Percentiles rank a stretch among this genome's conserved stretches.
Conservation (phyloP, 1,140 invertebrate genomes). For the Vanessa tameamea region DNA sequence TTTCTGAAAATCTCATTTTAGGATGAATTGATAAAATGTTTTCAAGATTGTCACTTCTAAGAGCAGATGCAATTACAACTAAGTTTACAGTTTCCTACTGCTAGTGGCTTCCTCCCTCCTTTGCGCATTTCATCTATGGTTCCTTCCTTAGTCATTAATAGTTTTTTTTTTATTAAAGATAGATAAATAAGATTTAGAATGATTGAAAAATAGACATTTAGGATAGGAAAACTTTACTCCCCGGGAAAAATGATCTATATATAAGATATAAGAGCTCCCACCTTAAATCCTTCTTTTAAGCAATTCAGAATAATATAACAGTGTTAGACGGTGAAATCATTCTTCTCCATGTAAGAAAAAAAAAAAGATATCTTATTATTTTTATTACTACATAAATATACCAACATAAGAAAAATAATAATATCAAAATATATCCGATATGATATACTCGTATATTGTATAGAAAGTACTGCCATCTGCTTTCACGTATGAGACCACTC, state of each 20-base stretch:
- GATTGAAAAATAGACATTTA: too few relatives aligned
- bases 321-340: too few relatives aligned
- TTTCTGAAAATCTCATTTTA: neutral
- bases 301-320: too few relatives aligned
- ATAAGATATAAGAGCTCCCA: too few relatives aligned
- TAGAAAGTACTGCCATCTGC: constrained; percentile 17
- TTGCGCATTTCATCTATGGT: neutral
- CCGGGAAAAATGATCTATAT: too few relatives aligned
- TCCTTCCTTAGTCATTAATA: neutral
- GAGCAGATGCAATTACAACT: constrained; percentile 3
- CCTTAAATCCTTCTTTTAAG: too few relatives aligned
- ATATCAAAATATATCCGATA: constrained; percentile 1
- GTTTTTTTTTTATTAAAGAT: neutral
- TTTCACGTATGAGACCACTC: constrained; percentile 25
- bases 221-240: too few relatives aligned
- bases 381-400: too few relatives aligned
- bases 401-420: too few relatives aligned
- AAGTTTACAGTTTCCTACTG: neutral
- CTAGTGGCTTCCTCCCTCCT: neutral
- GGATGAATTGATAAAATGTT: neutral
- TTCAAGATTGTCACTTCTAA: neutral
- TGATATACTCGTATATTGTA: neutral
- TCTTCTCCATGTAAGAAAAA: too few relatives aligned
- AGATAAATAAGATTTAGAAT: too few relatives aligned
- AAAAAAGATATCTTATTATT: too few relatives aligned